Conservation (phyloP, 1,140 invertebrate species). For the Caerostris darwini region DNA sequence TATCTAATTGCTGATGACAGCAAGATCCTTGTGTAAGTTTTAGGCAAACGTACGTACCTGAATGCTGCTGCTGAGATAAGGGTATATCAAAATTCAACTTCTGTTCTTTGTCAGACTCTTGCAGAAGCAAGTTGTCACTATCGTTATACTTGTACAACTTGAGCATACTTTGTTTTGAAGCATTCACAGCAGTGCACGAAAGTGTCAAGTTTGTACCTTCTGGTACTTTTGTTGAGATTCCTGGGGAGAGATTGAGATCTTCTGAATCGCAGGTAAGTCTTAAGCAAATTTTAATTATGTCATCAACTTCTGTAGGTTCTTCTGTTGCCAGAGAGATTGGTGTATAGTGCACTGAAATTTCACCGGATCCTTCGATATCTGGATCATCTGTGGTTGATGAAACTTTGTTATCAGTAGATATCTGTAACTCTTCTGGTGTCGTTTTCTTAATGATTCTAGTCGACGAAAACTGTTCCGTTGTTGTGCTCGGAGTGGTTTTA, state of each 20-base stretch:
- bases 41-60: constrained; percentile 47
- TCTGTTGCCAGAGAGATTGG: not conserved
- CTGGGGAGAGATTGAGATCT: not conserved
- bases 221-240: not conserved
- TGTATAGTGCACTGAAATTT: not conserved
- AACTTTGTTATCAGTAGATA: not conserved
- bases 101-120: not conserved
- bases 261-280: constrained; percentile 38
- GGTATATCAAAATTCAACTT: constrained; percentile 20
- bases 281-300: not conserved
- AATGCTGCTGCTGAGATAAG: not conserved
- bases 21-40: constrained; percentile 4
- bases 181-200: not conserved
- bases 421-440: not conserved
- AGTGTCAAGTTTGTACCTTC: constrained; percentile 47
- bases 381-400: not conserved
- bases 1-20: constrained; percentile 10
- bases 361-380: constrained; percentile 17
- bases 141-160: constrained; percentile 45
- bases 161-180: not conserved
- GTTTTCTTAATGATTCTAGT: not conserved
- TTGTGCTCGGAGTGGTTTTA: not conserved
- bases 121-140: not conserved
- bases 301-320: not conserved
- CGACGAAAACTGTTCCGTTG: not conserved